Evolutionary conservation across 2,797 vertebrate species (phyloP), one percentile per base, ranked within the genome.

Genomic region (Enteromius thamalakanensis): DNA sequence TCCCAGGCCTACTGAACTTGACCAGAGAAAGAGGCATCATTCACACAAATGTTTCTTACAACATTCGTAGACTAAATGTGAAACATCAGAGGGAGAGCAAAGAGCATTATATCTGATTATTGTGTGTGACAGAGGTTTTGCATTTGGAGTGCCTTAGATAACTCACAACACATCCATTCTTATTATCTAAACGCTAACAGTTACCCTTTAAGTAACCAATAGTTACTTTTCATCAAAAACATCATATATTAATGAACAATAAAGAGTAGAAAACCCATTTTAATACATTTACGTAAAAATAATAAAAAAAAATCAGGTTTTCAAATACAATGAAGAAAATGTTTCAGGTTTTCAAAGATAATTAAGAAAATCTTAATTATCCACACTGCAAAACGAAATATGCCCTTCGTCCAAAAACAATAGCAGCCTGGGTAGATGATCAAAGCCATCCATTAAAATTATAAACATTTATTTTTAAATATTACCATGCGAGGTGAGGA

Each of bases 401-500:
- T 9, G 15, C 3, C 29, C 29, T 32, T 15, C 29, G 8, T 6
- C 60, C 69, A 29, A 34, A 53, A 4, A 74, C 19, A 53, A n/a
- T 10, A 58, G 15, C 29, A 17, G 29, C 29, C 6, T 3, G 1
- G 34, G 34, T 6, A 19, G 11, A 11, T n/a, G 32, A 69, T 12
- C 4, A 58, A 45, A 80, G n/a, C 9, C 10, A n/a, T 3, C 10
- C 8, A 15, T 49, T 15, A 32, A 53, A 10, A 72, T 3, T 5
- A 40, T n/a, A 2, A 21, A 1, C 1, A 47, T 55, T 12, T 12
- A 17, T 14, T 34, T n/a, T 29, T 47, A 62, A 72, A 62, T 47
- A 62, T 81, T 81, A 81, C 79, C 79, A 81, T 72, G 40, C 72
- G 26, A 37, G 32, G n/a, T 15, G 45, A 51, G 49, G 49, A 3